Percentiles rank a stretch among this genome's conserved stretches.
Evolutionary conservation across 2,797 vertebrate genomes (phyloP).

Genomic region (Sebastes nivosus): DNA sequence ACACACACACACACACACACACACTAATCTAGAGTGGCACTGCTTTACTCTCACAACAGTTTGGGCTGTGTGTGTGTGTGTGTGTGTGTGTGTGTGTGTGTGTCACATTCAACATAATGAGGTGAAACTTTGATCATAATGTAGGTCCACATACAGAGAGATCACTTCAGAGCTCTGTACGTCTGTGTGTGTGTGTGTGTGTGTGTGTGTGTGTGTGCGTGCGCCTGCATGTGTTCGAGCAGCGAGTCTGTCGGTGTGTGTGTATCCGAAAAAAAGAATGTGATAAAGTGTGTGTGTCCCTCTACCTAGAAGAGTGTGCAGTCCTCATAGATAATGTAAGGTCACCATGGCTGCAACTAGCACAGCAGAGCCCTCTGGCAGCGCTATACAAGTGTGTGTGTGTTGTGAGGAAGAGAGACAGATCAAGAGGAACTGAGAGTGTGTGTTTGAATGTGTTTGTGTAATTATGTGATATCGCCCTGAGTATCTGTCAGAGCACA

Average conservation of each 20-base stretch:
- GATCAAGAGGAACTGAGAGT: background rate
- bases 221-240: background rate
- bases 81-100: background rate
- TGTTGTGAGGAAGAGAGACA: background rate
- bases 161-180: too few relatives aligned
- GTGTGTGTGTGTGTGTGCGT: background rate
- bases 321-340: constrained; percentile 12
- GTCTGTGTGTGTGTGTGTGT: background rate
- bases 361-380: constrained; percentile 7
- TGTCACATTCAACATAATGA: background rate
- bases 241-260: background rate
- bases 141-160: too few relatives aligned
- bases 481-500: background rate
- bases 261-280: background rate
- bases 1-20: background rate
- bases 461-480: constrained; percentile 1
- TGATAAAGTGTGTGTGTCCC: background rate
- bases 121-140: background rate
- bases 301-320: background rate
- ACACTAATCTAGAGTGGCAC: background rate
- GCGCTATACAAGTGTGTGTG: background rate
- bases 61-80: background rate
- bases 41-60: background rate
- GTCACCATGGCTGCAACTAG: background rate
- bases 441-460: constrained; percentile 34